Conservation (phyloP, 2,888 invertebrate species). For the Parnassius smintheus region DNA sequence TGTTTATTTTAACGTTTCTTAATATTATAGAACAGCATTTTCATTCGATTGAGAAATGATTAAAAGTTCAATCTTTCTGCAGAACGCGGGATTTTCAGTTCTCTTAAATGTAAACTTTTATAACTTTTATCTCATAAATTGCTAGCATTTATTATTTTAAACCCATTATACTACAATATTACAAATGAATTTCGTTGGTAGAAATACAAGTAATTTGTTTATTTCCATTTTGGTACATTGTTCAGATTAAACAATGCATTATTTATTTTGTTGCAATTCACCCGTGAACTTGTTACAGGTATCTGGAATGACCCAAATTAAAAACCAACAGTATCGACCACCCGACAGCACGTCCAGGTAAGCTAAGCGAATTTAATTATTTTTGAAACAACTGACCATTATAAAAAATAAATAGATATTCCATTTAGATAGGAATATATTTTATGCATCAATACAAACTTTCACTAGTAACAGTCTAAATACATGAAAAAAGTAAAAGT, state of each 20-base stretch:
- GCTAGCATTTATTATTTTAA: not conserved
- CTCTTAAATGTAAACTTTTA: conserved; percentile 9
- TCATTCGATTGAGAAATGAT: conserved; percentile 30
- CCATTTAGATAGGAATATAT: no score
- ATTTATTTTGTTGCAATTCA: conserved; percentile 13
- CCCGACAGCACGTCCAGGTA: conserved; percentile 73
- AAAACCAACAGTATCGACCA: conserved; percentile 57
- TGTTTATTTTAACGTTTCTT: no score
- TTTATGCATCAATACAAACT: no score
- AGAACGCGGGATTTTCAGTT: conserved; percentile 17
- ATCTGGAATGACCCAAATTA: conserved; percentile 70
- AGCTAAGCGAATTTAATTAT: conserved; percentile 25
- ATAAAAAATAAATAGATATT: no score
- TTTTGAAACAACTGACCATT: not conserved
- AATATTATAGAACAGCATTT: conserved; percentile 9
- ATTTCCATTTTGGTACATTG: conserved; percentile 5
- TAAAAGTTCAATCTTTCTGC: conserved; percentile 28
- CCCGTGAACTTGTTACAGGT: conserved; percentile 58
- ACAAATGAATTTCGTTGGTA: not conserved
- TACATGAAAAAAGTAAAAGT: no score
- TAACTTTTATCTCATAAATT: conserved; percentile 11
- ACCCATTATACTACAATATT: not conserved
- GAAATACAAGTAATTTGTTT: not conserved
- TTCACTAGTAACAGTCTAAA: no score
- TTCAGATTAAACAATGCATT: conserved; percentile 9